Base-by-base conservation (phyloP, 2,113 vertebrate genomes). In the Agapornis roseicollis region DNA sequence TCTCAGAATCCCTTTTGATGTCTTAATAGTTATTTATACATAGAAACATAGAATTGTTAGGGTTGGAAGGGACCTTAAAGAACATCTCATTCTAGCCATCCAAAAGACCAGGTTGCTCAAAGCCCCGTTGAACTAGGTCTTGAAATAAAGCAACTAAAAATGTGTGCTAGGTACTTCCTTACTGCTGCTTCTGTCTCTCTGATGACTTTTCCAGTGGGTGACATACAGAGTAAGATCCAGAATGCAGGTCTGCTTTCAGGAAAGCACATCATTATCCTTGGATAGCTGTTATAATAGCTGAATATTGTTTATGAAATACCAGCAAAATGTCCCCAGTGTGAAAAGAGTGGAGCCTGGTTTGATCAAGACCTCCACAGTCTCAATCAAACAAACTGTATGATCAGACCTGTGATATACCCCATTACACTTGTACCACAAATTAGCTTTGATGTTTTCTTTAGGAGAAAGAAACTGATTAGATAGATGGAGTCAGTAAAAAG, bases 301-400 rank as follows among this genome's bases (percentile, higher is more conserved):
- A 63, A 47, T 90, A 46, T 53, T 82, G n/a, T 66, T 91, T 68
- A 60, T 80, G 68, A 85, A 93, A 87, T 73, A 73, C 35, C 53
- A 93, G 66, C 25, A 91, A 33, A 87, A 88, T 63, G 22, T 80
- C 89, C 80, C 42, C 47, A 58, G 20, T 16, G 56, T 79, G 33
- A 80, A 35, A 82, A 85, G 46, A 77, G 28, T 55, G 50, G 79
- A 88, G 80, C n/a, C 58, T 91, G 78, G 73, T 88, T 91, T 94
- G 85, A 94, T 93, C 71, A 81, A 95, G 74, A 69, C 68, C 89
- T 89, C 92, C 71, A 82, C 65, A 78, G 60, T 66, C 53, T 73
- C 87, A 89, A 96, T 95, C 85, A 96, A 94, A 97, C 85, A 88
- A 87, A 93, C 81, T 95, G 2, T 42, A 68, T 87, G 83, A 96